Conservation (phyloP, 2,888 invertebrate species). For the Drosophila kuntzei region DNA sequence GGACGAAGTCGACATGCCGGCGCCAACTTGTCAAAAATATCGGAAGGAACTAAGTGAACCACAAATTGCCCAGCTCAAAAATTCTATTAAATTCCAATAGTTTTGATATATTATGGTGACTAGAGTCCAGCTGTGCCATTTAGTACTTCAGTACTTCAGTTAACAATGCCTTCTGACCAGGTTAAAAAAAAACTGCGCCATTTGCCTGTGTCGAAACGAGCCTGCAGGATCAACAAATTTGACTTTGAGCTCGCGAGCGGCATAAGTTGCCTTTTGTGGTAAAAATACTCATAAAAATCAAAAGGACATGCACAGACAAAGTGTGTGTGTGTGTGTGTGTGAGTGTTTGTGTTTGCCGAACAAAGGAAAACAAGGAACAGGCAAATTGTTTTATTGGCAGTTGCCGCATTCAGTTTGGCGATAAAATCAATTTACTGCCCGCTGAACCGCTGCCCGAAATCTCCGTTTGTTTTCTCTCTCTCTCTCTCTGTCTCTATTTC, state of each 20-base stretch:
- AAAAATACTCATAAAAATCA: slow-evolving; percentile 34
- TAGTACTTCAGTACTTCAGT: not conserved
- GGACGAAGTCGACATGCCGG: no score
- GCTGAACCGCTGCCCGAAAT: slow-evolving; percentile 52
- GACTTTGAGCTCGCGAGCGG: slow-evolving; percentile 45
- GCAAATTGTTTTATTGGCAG: slow-evolving; percentile 80
- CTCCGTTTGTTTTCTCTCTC: not conserved
- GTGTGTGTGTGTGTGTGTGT: slow-evolving; percentile 20
- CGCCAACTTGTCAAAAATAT: not conserved
- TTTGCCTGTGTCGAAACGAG: slow-evolving; percentile 23
- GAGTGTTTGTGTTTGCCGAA: slow-evolving; percentile 46
- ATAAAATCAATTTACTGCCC: slow-evolving; percentile 76
- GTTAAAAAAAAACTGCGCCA: slow-evolving; percentile 5
- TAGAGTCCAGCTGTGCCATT: slow-evolving; percentile 2
- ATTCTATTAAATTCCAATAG: not conserved
- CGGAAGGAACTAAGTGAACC: not conserved
- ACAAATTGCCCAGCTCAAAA: not conserved
- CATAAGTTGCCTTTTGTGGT: slow-evolving; percentile 40
- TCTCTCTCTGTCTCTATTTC: not conserved
- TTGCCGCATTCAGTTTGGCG: slow-evolving; percentile 70
- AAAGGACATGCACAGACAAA: slow-evolving; percentile 21
- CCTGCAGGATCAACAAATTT: slow-evolving; percentile 40
- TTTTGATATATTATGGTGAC: not conserved
- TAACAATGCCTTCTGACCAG: slow-evolving; percentile 25
- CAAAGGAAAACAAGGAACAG: slow-evolving; percentile 56